phyloP scores from a whole-genome alignment of 2,888 invertebrate genomes.

The Volucella inanis region DNA sequence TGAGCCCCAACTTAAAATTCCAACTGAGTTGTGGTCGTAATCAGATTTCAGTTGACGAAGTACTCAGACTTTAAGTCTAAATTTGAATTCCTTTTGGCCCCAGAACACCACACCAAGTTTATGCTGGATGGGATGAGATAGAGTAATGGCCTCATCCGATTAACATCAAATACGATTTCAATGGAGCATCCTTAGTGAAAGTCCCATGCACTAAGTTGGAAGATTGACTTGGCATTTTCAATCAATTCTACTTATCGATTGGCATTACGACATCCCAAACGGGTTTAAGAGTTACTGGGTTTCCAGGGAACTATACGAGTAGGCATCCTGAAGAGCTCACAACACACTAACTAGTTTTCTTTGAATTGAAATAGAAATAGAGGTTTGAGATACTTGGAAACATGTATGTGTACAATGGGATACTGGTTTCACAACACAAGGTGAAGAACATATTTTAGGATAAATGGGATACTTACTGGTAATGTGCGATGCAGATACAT shows the following conservation, averaged over 20 bases:
- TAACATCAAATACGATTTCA: conserved; percentile 37
- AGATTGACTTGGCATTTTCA: conserved; percentile 52
- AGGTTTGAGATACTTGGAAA: conserved; percentile 57
- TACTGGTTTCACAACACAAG: conserved; percentile 36
- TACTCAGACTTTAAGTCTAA: neutral
- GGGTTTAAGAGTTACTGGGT: conserved; percentile 7
- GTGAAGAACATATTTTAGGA: conserved; percentile 60
- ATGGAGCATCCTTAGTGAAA: conserved; percentile 42
- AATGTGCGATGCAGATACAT: conserved; percentile 42
- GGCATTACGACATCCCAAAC: conserved; percentile 17
- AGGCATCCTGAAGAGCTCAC: neutral
- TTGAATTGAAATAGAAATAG: conserved; percentile 16
- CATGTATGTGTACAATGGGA: conserved; percentile 61
- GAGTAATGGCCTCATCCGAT: conserved; percentile 60
- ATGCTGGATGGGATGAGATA: neutral
- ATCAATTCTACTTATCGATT: conserved; percentile 66
- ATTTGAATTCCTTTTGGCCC: no score
- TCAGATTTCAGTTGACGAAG: conserved; percentile 50
- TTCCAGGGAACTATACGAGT: no score
- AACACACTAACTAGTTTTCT: neutral
- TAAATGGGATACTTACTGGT: conserved; percentile 51
- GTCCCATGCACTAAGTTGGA: conserved; percentile 33
- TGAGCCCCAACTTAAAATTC: conserved; percentile 57
- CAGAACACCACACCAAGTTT: no score
- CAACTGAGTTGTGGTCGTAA: conserved; percentile 60